Evolutionary conservation across 2,888 invertebrate genomes (phyloP), one percentile per base, ranked within the genome.

Genomic region (Herminia tarsipennalis): DNA sequence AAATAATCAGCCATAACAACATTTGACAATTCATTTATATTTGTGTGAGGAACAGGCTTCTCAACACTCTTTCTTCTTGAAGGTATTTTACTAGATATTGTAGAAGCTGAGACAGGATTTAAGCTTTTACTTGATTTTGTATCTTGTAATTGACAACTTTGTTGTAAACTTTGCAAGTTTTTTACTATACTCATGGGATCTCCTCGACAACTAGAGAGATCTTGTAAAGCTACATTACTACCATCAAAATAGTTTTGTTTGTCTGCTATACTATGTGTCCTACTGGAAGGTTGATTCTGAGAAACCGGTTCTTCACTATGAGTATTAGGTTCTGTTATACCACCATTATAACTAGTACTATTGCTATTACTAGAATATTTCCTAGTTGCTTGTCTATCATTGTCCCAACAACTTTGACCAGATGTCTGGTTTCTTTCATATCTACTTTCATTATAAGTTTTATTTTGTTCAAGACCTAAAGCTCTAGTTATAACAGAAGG

Each of bases 401-500:
- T 91, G 59, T 94, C 94, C 93, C 94, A 94, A 80, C 93, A 93
- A 73, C 82, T 90, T 71, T 91, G 84, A 63, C 79, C 83, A 56
- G 89, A 75, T 58, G 73, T 81, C 65, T 91, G 92, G 56, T 83
- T 92, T 55, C 92, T 81, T 50, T 93, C 93, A 77, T 90, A 93
- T 60, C 93, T 81, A 71, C 78, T 88, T 65, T 93, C 93, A 63
- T 84, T 75, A 67, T 84, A 92, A 18, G 79, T 73, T 81, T 92
- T 92, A 55, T 76, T 92, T 80, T 94, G 94, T 60, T 94, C 93
- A 41, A 93, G 87, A 55, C 94, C 94, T 69, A 95, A 79, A 64
- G 96, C 94, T 70, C 95, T 92, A 25, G 95, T 96, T 70, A 97
- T 97, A 51, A 97, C 96, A 58, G 96, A 96, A 36, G 96, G 95